Conservation (phyloP, 2,797 vertebrate genomes). For the Trematomus bernacchii region DNA sequence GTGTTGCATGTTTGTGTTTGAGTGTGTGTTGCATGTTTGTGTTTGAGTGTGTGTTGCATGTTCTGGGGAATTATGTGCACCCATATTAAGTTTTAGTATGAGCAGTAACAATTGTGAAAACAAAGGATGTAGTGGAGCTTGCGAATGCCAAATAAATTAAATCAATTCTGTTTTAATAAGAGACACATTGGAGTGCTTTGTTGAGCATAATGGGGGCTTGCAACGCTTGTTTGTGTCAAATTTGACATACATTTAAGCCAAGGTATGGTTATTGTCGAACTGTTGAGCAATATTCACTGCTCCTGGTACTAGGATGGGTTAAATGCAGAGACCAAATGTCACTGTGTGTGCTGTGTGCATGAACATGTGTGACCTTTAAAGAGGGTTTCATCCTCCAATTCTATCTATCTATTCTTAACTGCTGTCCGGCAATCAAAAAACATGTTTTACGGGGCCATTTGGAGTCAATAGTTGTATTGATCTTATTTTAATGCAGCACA, state of each 20-base stretch:
- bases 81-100: neutral
- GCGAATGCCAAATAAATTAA: neutral
- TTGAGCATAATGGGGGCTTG: neutral
- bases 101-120: neutral
- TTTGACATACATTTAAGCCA: neutral
- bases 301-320: too few relatives aligned
- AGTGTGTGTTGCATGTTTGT: neutral
- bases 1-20: constrained; percentile 12
- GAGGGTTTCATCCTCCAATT: too few relatives aligned
- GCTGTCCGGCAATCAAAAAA: neutral
- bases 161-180: too few relatives aligned
- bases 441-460: neutral
- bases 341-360: too few relatives aligned
- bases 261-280: neutral
- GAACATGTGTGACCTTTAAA: too few relatives aligned
- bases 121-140: neutral
- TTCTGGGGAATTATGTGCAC: neutral
- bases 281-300: neutral
- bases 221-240: neutral
- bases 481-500: neutral
- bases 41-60: constrained; percentile 7
- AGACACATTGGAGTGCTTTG: neutral
- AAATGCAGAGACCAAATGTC: too few relatives aligned
- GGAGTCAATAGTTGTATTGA: too few relatives aligned
- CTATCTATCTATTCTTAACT: neutral